A percentile compares a stretch with the other conserved stretches of the same genome.
Evolutionary conservation across 2,888 invertebrate genomes (phyloP).

Genomic region (Acleris cristana): DNA sequence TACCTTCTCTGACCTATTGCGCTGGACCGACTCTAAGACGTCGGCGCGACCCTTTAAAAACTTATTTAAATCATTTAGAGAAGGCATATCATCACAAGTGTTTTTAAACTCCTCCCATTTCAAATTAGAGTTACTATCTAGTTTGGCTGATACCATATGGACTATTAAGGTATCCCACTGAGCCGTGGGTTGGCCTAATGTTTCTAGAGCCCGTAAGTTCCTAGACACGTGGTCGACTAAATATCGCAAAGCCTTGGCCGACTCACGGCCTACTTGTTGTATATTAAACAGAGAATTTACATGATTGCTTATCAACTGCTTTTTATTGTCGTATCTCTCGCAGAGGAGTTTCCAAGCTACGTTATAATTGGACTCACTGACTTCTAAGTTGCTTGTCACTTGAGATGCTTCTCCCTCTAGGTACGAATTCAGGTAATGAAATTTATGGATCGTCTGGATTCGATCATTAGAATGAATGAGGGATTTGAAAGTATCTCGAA

Average conservation of each 20-base stretch:
- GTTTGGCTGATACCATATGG: conserved; percentile 2
- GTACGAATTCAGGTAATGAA: conserved; percentile 44
- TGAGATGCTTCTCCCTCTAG: conserved; percentile 42
- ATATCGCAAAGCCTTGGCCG: conserved; percentile 41
- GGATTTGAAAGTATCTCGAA: conserved; percentile 39
- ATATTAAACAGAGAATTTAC: conserved; percentile 43
- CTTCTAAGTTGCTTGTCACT: conserved; percentile 42
- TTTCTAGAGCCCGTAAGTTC: conserved; percentile 39
- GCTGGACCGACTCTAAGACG: conserved; percentile 17
- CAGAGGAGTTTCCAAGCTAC: conserved; percentile 45
- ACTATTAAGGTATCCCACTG: conserved; percentile 38
- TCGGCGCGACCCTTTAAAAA: conserved; percentile 18
- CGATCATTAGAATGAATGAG: conserved; percentile 41
- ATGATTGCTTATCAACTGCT: conserved; percentile 43
- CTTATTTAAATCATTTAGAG: conserved; percentile 5
- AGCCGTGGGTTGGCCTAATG: conserved; percentile 38
- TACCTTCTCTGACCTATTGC: not conserved
- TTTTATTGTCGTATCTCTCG: conserved; percentile 42
- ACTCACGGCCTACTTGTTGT: conserved; percentile 37
- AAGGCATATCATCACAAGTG: not conserved
- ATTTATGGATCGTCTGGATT: conserved; percentile 42
- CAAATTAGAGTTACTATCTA: conserved; percentile 4
- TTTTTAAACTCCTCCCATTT: conserved; percentile 14
- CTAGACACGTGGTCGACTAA: conserved; percentile 41
- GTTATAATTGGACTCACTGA: conserved; percentile 39